Percentiles rank a stretch among this genome's conserved stretches.
These are phyloP conservation scores for Chloropsis cyanopogon DNA, from an alignment of 2,113 vertebrate species.

Conservation along the genomic window DNA sequence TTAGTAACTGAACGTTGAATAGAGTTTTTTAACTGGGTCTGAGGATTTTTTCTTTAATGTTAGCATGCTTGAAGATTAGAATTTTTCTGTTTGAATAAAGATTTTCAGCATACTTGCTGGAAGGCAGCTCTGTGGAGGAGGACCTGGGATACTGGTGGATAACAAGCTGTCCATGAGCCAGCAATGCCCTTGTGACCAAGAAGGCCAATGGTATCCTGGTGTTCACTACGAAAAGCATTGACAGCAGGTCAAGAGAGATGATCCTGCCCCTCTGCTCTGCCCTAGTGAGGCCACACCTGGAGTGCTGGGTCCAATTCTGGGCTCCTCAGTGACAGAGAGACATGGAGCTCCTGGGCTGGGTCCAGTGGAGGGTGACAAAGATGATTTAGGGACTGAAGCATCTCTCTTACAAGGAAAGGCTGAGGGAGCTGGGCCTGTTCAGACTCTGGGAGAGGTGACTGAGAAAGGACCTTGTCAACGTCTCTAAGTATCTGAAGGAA, in stretches of 20 bases:
- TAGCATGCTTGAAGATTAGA: neutral
- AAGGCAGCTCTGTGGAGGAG: neutral
- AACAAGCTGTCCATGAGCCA: too few species aligned
- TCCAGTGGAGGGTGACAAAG: neutral
- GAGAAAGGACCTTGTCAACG: neutral
- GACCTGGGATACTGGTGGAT: neutral
- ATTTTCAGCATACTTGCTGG: neutral
- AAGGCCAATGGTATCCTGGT: neutral
- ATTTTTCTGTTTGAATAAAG: neutral
- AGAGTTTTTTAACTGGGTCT: neutral
- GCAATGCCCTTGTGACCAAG: neutral
- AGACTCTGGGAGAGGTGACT: neutral
- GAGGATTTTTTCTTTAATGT: neutral
- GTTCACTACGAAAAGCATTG: neutral
- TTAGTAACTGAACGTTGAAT: neutral
- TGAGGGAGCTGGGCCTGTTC: neutral
- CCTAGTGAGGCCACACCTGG: neutral
- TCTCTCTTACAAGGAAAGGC: neutral
- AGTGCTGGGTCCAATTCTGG: neutral
- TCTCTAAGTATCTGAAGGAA: neutral
- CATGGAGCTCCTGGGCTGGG: neutral
- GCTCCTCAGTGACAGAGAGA: neutral
- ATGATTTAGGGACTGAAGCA: neutral
- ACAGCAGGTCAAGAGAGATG: neutral
- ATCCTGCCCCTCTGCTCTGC: neutral